A percentile compares a stretch with the other conserved stretches of the same genome.
Evolutionary conservation across 2,888 invertebrate species (phyloP).

Genomic region (Cyrtodaria siliqua): DNA sequence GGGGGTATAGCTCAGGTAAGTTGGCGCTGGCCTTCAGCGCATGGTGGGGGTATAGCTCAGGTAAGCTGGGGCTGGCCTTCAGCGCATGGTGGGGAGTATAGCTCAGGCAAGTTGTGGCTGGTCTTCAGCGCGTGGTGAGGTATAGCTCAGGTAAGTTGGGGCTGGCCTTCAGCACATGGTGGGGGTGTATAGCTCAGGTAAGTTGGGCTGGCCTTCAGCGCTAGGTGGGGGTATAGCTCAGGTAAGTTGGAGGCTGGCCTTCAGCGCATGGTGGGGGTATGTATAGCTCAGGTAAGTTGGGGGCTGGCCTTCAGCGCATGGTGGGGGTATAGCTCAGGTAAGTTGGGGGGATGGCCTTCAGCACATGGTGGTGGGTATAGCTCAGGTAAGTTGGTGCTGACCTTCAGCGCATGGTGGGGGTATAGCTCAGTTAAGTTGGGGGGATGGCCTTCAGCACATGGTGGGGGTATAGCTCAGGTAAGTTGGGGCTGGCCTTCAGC

Average conservation of each 20-base stretch:
- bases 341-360: background rate
- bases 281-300: slow-evolving; percentile 95
- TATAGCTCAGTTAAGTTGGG: slow-evolving; percentile 92
- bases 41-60: too few species aligned
- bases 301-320: slow-evolving; percentile 95
- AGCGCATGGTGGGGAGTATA: too few species aligned
- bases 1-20: slow-evolving; percentile 97
- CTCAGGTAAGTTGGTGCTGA: slow-evolving; percentile 87
- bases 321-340: slow-evolving; percentile 98
- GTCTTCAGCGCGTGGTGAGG: slow-evolving; percentile 87
- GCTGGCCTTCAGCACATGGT: too few species aligned
- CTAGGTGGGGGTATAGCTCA: too few species aligned
- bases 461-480: slow-evolving; percentile 94
- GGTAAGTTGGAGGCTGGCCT: slow-evolving; percentile 93
- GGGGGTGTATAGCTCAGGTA: too few species aligned
- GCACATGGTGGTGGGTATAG: too few species aligned
- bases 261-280: slow-evolving; percentile 97
- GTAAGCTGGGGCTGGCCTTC: too few species aligned
- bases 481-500: slow-evolving; percentile 88
- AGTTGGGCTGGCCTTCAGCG: too few species aligned
- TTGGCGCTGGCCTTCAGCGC: too few species aligned
- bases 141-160: slow-evolving; percentile 92
- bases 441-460: too few species aligned
- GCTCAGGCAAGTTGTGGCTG: too few species aligned
- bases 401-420: slow-evolving; percentile 98